phyloP scores from a whole-genome alignment of 2,888 invertebrate species.

The Ecdyonurus torrentis region DNA sequence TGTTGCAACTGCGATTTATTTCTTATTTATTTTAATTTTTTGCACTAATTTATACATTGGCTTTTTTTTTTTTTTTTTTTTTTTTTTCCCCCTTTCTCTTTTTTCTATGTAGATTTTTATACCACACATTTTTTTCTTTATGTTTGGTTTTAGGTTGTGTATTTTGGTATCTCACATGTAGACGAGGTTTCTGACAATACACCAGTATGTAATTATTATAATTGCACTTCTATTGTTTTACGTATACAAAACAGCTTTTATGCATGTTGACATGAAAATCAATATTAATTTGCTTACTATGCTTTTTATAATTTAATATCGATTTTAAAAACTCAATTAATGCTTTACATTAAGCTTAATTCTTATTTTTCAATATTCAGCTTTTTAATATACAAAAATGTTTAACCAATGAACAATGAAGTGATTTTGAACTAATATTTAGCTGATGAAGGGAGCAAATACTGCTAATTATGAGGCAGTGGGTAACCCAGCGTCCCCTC shows the following conservation, averaged over 20 bases:
- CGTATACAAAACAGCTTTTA: too few relatives aligned
- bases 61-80: too few relatives aligned
- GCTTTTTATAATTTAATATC: neutral
- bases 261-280: too few relatives aligned
- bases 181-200: neutral
- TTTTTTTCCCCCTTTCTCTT: too few relatives aligned
- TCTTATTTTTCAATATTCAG: neutral
- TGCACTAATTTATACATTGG: too few relatives aligned
- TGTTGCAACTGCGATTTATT: too few relatives aligned
- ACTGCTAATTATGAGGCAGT: neutral
- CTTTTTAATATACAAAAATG: neutral
- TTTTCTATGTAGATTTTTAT: too few relatives aligned
- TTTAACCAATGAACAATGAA: too few relatives aligned
- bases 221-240: neutral
- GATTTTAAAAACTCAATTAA: neutral
- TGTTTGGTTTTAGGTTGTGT: neutral
- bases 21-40: too few relatives aligned
- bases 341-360: neutral
- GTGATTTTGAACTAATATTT: too few relatives aligned
- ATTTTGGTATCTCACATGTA: neutral
- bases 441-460: neutral
- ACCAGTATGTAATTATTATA: neutral
- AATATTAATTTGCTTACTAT: too few relatives aligned
- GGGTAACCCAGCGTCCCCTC: neutral
- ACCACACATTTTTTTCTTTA: neutral